Evolutionary conservation across 2,888 invertebrate genomes (phyloP).

Genomic region (Brachyptera risi): DNA sequence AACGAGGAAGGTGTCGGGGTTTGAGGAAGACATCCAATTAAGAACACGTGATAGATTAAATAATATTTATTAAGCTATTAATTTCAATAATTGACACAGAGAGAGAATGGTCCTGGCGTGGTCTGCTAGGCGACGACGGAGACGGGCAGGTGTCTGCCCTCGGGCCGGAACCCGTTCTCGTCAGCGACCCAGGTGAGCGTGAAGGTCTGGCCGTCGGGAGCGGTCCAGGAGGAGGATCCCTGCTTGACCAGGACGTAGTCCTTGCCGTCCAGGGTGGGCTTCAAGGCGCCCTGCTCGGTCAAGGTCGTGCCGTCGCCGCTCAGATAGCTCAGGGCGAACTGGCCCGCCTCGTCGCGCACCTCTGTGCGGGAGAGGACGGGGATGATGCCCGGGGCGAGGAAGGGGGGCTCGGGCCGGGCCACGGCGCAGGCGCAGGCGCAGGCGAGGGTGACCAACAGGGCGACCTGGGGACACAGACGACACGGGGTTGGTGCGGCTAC

Average conservation of each 20-base stretch:
- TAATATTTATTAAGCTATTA: too few species aligned
- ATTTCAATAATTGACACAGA: too few species aligned
- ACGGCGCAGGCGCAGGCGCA: constrained; percentile 21
- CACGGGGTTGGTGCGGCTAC: too few species aligned
- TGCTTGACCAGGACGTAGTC: constrained; percentile 35
- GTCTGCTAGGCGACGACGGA: constrained; percentile 22
- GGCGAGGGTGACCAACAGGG: constrained; percentile 14
- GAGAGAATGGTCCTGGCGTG: too few species aligned
- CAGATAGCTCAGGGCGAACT: constrained; percentile 35
- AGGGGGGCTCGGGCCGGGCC: constrained; percentile 14
- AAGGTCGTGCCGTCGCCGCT: constrained; percentile 34
- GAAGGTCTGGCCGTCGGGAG: constrained; percentile 35
- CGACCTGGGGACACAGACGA: background rate
- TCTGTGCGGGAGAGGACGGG: constrained; percentile 31
- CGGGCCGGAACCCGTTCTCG: constrained; percentile 32
- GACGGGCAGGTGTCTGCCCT: constrained; percentile 32
- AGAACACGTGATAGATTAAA: too few species aligned
- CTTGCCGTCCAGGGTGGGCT: constrained; percentile 31
- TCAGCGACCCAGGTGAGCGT: constrained; percentile 34
- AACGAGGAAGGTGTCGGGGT: too few species aligned
- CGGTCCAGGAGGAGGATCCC: constrained; percentile 34
- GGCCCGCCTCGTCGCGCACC: constrained; percentile 34
- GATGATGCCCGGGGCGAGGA: constrained; percentile 19
- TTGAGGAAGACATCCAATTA: too few species aligned
- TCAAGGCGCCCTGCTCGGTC: constrained; percentile 34